Base-by-base conservation (phyloP, 2,113 vertebrate species). In the Petaurus breviceps region DNA sequence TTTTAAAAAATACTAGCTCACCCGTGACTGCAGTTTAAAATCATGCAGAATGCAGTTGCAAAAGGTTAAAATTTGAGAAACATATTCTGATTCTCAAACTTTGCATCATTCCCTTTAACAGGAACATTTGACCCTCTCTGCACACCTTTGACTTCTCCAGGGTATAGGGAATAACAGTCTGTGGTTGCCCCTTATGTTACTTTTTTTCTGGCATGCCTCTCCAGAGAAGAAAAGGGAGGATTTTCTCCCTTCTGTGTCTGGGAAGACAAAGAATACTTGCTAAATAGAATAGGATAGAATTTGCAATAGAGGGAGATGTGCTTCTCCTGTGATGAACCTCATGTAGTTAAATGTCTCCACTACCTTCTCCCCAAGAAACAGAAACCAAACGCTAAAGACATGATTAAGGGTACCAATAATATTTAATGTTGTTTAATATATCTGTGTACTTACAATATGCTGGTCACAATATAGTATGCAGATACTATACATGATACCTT, bases 41-140 rank as follows among this genome's bases (percentile, higher is more conserved):
- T 84, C 10, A 91, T 91, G 53, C 55, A 92, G 92, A 92, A 55
- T 51, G 89, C 19, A 91, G 25, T 90, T 93, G 28, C 61, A 91
- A 92, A 68, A 94, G 19, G 28, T 95, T 51, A 57, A 92, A 68
- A 91, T 28, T 92, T 68, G 92, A 57, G 53, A 93, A 92, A 61
- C 51, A 37, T 43, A 84, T 84, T 84, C 46, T 93, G 24, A 7
- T 92, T 25, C 50, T 91, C 28, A 90, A 14, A 4, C 25, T 90
- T 94, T 91, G 53, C 93, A 53, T 57, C 4, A 84, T 2, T 84
- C 84, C 49, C 22, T 68, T 6, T 92, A 89, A 51, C 9, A 19
- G 50, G 23, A 46, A 23, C 16, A 2, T 1, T 37, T 24, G 57
- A 5, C 89, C n/a, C 31, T 84, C n/a, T 51, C 43, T 93, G 11